These are phyloP conservation scores for Palythoa grandiflora DNA, from an alignment of 92 coral and sea anemone genomes.

Conservation along the genomic window DNA sequence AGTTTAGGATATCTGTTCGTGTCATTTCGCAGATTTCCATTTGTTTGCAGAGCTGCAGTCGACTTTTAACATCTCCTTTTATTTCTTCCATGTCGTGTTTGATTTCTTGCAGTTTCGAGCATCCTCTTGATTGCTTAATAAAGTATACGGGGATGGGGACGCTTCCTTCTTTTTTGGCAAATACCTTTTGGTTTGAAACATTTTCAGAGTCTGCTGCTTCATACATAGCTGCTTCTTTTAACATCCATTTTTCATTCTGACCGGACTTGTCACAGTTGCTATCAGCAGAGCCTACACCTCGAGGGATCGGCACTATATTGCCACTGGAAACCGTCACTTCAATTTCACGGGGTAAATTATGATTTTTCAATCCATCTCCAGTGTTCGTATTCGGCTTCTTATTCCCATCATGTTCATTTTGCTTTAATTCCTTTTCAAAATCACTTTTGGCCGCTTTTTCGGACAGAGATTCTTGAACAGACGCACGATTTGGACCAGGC, in stretches of 20 bases:
- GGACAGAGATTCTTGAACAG: not conserved
- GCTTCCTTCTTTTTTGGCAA: not conserved
- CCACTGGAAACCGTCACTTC: not conserved
- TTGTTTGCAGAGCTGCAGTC: not conserved
- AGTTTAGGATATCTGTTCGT: not conserved
- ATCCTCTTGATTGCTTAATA: not conserved
- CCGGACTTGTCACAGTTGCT: not conserved
- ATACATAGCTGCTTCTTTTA: not conserved
- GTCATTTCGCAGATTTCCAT: not conserved
- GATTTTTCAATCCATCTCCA: too few species aligned
- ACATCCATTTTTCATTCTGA: too few species aligned
- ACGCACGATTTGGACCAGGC: not conserved
- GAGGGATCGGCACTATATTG: not conserved
- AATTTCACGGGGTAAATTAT: too few species aligned
- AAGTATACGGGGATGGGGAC: not conserved
- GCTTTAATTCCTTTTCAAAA: not conserved
- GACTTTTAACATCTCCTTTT: not conserved
- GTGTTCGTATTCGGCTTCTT: too few species aligned
- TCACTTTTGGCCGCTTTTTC: not conserved
- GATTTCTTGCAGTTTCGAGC: slow-evolving; percentile 11
- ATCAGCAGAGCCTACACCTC: not conserved
- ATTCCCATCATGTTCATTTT: not conserved
- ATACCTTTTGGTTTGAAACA: not conserved
- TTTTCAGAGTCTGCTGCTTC: not conserved
- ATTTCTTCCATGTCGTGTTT: slow-evolving; percentile 20